Percentiles rank a stretch among this genome's conserved stretches.
Conservation (phyloP, 1,140 invertebrate species). For the Drosophila subobscura region DNA sequence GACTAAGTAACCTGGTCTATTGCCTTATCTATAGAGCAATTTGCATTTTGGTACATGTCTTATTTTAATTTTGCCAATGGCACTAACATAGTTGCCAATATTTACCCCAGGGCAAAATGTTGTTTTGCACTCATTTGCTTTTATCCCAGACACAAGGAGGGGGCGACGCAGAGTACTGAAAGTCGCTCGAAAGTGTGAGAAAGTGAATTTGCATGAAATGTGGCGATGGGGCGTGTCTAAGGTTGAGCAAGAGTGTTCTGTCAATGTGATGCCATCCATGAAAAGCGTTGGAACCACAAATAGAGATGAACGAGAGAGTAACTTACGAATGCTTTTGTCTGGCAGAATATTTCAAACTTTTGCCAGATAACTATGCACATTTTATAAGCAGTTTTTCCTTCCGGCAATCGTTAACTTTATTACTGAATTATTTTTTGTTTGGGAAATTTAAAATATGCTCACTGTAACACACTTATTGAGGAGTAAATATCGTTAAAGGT, state of each 20-base stretch:
- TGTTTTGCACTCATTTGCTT: slow-evolving; percentile 50
- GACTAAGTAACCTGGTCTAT: slow-evolving; percentile 3
- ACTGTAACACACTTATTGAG: no score
- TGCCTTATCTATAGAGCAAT: slow-evolving; percentile 1
- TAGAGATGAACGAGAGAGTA: background rate
- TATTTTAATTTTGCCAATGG: slow-evolving; percentile 38
- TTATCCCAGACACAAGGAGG: slow-evolving; percentile 12
- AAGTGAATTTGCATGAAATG: slow-evolving; percentile 38
- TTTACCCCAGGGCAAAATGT: slow-evolving; percentile 33
- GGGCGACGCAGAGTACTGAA: background rate
- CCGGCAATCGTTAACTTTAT: no score
- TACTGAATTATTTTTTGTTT: no score
- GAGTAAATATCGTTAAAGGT: no score
- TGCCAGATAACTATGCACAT: no score
- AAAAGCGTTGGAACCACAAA: slow-evolving; percentile 14
- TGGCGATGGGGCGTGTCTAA: slow-evolving; percentile 8
- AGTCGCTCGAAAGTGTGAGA: background rate
- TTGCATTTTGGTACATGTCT: slow-evolving; percentile 19
- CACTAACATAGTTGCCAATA: slow-evolving; percentile 10
- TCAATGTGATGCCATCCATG: slow-evolving; percentile 3
- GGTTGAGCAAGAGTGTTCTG: slow-evolving; percentile 21
- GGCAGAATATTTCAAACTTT: slow-evolving; percentile 5
- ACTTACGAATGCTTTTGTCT: slow-evolving; percentile 17
- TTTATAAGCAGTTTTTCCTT: no score
- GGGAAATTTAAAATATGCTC: no score